Evolutionary conservation across 2,797 vertebrate genomes (phyloP).

Genomic region (Coregonus sp.): DNA sequence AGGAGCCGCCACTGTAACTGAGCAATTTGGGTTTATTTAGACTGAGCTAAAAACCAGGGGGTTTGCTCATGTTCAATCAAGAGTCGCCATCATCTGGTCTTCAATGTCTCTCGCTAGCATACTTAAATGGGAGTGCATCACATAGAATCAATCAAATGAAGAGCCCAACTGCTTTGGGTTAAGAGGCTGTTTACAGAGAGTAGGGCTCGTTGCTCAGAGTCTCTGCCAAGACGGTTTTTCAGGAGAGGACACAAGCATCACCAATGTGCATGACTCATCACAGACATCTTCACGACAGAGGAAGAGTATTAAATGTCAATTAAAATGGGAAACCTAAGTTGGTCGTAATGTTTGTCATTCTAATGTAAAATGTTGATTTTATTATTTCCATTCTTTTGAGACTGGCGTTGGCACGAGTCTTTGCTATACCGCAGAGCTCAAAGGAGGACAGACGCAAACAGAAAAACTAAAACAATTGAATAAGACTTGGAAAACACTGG

Average conservation of each 20-base stretch:
- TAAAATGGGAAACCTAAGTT: constrained; percentile 51
- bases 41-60: constrained; percentile 58
- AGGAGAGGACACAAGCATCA: constrained; percentile 42
- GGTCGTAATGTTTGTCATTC: constrained; percentile 51
- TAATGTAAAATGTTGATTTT: constrained; percentile 60
- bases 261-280: constrained; percentile 47
- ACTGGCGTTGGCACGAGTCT: constrained; percentile 46
- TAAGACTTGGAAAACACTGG: constrained; percentile 62
- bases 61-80: constrained; percentile 25
- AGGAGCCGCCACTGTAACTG: no score
- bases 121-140: constrained; percentile 46
- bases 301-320: constrained; percentile 59
- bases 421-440: constrained; percentile 54
- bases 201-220: constrained; percentile 46
- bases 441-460: constrained; percentile 57
- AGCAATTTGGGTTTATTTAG: constrained; percentile 73
- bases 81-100: constrained; percentile 33
- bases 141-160: constrained; percentile 57
- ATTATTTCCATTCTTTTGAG: constrained; percentile 46
- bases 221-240: constrained; percentile 52
- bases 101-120: constrained; percentile 37
- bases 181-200: constrained; percentile 57
- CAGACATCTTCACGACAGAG: constrained; percentile 45
- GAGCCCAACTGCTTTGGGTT: constrained; percentile 58
- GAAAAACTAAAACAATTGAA: constrained; percentile 55